Evolutionary conservation across 2,888 invertebrate genomes (phyloP).

Genomic region (Morpho helenor): DNA sequence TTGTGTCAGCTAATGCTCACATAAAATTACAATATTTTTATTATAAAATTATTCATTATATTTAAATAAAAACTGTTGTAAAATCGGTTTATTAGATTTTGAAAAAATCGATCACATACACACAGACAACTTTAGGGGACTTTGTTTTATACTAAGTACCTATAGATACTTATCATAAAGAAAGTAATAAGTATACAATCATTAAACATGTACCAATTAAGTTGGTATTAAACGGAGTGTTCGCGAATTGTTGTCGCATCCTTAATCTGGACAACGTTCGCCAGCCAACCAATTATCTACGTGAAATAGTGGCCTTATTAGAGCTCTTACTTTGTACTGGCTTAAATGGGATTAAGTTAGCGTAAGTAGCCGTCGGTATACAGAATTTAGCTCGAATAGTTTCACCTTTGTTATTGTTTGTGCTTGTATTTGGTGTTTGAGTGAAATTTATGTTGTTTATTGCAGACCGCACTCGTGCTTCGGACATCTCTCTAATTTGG

Average conservation of each 20-base stretch:
- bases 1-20: too few species aligned
- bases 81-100: too few species aligned
- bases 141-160: not conserved
- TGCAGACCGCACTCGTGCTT: conserved; percentile 7
- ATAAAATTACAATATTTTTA: too few species aligned
- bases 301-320: conserved; percentile 70
- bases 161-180: not conserved
- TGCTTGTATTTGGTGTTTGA: conserved; percentile 11
- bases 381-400: conserved; percentile 40
- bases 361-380: conserved; percentile 54
- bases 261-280: conserved; percentile 50
- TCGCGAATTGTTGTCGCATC: conserved; percentile 40
- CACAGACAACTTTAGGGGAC: too few species aligned
- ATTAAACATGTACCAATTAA: conserved; percentile 10
- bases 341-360: conserved; percentile 63
- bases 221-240: conserved; percentile 38
- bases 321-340: conserved; percentile 66
- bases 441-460: conserved; percentile 14
- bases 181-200: not conserved
- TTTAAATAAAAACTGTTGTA: too few species aligned
- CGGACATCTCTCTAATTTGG: conserved; percentile 6
- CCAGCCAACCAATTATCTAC: conserved; percentile 71
- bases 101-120: too few species aligned
- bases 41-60: too few species aligned
- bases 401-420: conserved; percentile 18